Evolutionary conservation across 2,113 vertebrate species (phyloP).

Genomic region (Scomber colias): DNA sequence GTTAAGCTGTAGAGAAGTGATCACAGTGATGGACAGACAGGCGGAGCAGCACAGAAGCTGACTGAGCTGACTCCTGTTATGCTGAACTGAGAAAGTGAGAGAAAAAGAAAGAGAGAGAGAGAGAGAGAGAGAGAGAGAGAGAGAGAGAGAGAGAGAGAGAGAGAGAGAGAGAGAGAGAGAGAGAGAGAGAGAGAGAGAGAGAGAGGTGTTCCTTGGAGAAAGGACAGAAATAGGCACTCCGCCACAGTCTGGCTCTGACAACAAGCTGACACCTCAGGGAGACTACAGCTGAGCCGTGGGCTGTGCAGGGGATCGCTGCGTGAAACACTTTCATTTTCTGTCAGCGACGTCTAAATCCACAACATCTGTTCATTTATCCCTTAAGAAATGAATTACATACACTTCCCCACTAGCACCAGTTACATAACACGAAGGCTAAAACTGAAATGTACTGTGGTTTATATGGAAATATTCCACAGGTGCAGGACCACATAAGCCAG

Average conservation of each 20-base stretch:
- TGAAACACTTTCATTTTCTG: conserved; percentile 54
- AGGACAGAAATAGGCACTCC: conserved; percentile 81
- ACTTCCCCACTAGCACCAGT: neutral
- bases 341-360: conserved; percentile 52
- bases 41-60: conserved; percentile 22
- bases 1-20: conserved; percentile 22
- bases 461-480: neutral
- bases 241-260: conserved; percentile 82
- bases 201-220: conserved; percentile 50
- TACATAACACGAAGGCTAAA: neutral
- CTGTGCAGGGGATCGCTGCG: conserved; percentile 46
- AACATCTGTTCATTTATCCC: conserved; percentile 58
- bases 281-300: conserved; percentile 80
- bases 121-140: conserved; percentile 2
- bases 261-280: conserved; percentile 79
- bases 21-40: conserved; percentile 27
- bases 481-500: neutral
- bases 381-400: conserved; percentile 17
- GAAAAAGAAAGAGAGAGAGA: neutral
- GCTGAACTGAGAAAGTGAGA: neutral
- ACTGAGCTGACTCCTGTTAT: conserved; percentile 38
- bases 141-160: neutral
- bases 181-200: neutral
- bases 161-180: neutral
- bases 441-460: neutral